A percentile compares a stretch with the other conserved stretches of the same genome.
Evolutionary conservation across 2,797 vertebrate genomes (phyloP).

Genomic region (Erethizon dorsatum): DNA sequence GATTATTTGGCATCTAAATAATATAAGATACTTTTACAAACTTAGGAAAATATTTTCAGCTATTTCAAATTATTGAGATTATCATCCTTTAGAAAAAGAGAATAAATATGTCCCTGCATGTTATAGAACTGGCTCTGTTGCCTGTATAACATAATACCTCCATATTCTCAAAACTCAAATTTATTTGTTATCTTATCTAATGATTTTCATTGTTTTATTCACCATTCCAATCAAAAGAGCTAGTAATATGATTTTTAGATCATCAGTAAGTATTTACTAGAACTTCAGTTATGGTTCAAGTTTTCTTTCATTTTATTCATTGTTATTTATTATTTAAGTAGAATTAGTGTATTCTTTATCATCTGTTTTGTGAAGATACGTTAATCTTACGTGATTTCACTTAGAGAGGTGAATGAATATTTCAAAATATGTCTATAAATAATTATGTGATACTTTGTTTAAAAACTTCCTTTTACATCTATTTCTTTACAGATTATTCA

Average conservation of each 20-base stretch:
- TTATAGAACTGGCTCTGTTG: not conserved
- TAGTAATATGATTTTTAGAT: not conserved
- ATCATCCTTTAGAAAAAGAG: not conserved
- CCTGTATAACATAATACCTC: not conserved
- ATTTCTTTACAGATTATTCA: not conserved
- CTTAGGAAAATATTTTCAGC: not conserved
- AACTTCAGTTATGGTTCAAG: not conserved
- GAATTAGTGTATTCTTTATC: not conserved
- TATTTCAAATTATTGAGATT: not conserved
- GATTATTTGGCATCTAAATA: not conserved
- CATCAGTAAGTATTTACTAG: not conserved
- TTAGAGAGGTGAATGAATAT: not conserved
- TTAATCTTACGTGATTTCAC: not conserved
- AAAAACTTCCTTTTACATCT: not conserved
- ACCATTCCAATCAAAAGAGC: not conserved
- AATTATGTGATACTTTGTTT: not conserved
- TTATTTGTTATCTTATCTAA: not conserved
- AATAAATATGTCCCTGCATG: not conserved
- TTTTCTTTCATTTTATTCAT: constrained; percentile 25
- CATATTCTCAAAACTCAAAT: not conserved
- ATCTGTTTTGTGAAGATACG: not conserved
- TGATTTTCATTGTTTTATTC: not conserved
- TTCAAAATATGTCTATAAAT: constrained; percentile 12
- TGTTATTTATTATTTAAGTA: constrained; percentile 11
- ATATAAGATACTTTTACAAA: not conserved